Percentiles rank a stretch among this genome's conserved stretches.
These are phyloP conservation scores for Drosophila yakuba DNA, from an alignment of 1,140 invertebrate species.

Conservation along the genomic window DNA sequence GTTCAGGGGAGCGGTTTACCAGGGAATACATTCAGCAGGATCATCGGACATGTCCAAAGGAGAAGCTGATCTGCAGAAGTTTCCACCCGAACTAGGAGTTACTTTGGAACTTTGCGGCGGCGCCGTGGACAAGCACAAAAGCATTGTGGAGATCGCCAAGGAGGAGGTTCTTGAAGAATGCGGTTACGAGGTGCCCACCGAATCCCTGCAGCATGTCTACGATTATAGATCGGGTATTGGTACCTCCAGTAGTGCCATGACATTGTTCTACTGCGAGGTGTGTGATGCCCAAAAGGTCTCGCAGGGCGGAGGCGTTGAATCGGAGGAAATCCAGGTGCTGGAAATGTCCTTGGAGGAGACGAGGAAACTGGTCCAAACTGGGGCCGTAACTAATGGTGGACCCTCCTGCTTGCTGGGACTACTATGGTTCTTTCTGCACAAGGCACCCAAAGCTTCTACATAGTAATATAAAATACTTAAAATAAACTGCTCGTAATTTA, in stretches of 20 bases:
- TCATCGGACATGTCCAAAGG: slow-evolving; percentile 86
- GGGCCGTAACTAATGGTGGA: slow-evolving; percentile 88
- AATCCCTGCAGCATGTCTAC: slow-evolving; percentile 88
- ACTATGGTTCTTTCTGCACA: slow-evolving; percentile 92
- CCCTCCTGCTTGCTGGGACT: slow-evolving; percentile 92
- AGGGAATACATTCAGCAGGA: slow-evolving; percentile 74
- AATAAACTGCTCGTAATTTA: not conserved
- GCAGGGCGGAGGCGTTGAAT: slow-evolving; percentile 93
- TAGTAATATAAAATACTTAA: not conserved
- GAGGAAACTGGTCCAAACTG: slow-evolving; percentile 88
- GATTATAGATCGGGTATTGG: slow-evolving; percentile 90
- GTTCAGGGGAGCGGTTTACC: slow-evolving; percentile 94
- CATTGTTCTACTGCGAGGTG: slow-evolving; percentile 96
- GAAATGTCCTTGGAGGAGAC: slow-evolving; percentile 92
- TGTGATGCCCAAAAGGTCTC: slow-evolving; percentile 88
- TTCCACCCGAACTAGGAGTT: slow-evolving; percentile 90
- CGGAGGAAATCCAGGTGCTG: slow-evolving; percentile 96
- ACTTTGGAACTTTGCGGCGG: slow-evolving; percentile 97
- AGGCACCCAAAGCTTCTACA: slow-evolving; percentile 4
- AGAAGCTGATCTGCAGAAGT: slow-evolving; percentile 89
- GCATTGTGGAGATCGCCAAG: slow-evolving; percentile 91
- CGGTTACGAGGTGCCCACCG: slow-evolving; percentile 93
- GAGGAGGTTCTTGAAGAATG: slow-evolving; percentile 97
- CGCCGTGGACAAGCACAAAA: slow-evolving; percentile 94
- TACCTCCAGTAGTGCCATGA: slow-evolving; percentile 89